Percentiles rank a stretch among this genome's conserved stretches.
Conservation (phyloP, 1,140 invertebrate species). For the Aphelenchoides besseyi region DNA sequence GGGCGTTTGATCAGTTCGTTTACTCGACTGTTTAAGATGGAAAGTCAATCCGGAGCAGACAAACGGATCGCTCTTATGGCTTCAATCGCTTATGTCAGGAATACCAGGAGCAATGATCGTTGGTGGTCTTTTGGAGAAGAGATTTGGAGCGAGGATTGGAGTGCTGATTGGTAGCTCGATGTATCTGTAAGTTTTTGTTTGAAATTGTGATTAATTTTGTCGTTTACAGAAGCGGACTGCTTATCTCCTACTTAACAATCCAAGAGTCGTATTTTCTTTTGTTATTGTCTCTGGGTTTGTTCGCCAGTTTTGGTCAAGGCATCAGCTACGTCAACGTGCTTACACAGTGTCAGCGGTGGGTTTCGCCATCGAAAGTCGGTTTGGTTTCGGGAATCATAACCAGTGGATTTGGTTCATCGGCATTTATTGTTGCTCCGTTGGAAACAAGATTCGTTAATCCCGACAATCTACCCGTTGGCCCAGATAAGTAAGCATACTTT, state of each 20-base stretch:
- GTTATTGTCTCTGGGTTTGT: slow-evolving; percentile 40
- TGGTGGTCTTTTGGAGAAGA: slow-evolving; percentile 41
- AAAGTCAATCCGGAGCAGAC: slow-evolving; percentile 47
- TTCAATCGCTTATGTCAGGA: slow-evolving; percentile 41
- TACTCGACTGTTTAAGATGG: slow-evolving; percentile 46
- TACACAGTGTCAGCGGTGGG: slow-evolving; percentile 49
- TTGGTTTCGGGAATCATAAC: slow-evolving; percentile 43
- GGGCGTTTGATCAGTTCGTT: no score
- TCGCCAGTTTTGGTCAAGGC: slow-evolving; percentile 39
- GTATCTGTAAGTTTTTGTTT: slow-evolving; percentile 34
- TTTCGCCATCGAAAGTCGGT: slow-evolving; percentile 34
- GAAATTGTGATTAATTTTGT: slow-evolving; percentile 31
- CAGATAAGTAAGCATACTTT: slow-evolving; percentile 30
- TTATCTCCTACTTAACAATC: slow-evolving; percentile 41
- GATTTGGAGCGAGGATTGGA: slow-evolving; percentile 42
- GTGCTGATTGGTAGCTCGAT: slow-evolving; percentile 33
- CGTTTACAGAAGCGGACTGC: slow-evolving; percentile 27
- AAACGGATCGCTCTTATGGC: slow-evolving; percentile 44
- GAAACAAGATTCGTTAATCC: slow-evolving; percentile 49
- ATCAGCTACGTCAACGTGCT: slow-evolving; percentile 46
- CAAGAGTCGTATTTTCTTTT: slow-evolving; percentile 44
- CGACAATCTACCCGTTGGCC: slow-evolving; percentile 38
- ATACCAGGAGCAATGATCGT: slow-evolving; percentile 43
- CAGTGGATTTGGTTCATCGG: slow-evolving; percentile 45
- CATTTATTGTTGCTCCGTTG: slow-evolving; percentile 46